Base-by-base conservation (phyloP, 2,113 vertebrate species). In the Micromys minutus region DNA sequence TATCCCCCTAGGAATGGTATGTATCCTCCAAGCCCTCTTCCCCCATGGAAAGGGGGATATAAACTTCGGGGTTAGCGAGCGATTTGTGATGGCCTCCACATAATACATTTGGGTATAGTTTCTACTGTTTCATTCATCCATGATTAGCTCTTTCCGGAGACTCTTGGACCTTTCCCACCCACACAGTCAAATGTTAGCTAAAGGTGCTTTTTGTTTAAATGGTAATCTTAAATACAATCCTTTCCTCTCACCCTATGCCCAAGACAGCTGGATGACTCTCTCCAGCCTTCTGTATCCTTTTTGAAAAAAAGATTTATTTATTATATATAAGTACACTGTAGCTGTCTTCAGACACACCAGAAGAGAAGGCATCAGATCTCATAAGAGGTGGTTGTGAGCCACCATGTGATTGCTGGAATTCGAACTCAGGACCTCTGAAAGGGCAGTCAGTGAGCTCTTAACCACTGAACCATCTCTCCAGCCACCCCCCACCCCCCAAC, bases 11-110 rank as follows among this genome's bases (percentile, higher is more conserved):
- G 29, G 12, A 52, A n/a, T 19, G 47, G 42, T 6, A 59, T 3
- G 12, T 16, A 39, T 19, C 59, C 55, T 19, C 55, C 22, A 26
- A n/a, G 7, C 31, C 34, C 7, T 21, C 9, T 17, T 19, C 16
- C 16, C 34, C 45, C 1, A 0, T 9, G 19, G 36, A 34, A 52
- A 65, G 24, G 10, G 36, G 26, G 5, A 5, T 1, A 7, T 26
- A 67, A 1, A 47, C 12, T 42, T 75, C 45, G 2, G 4, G 45
- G 15, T 55, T 39, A 22, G 2, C 1, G 4, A 57, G 9, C 0
- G 21, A 55, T 65, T 19, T 29, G 39, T n/a, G 45, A 21, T 2
- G 1, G 45, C 12, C 36, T n/a, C 81, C 3, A 39, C 13, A 13
- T 5, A 29, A 29, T 29, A 74, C 47, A 47, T n/a, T 4, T 29